Percentiles rank a stretch among this genome's conserved stretches.
Conservation (phyloP, 2,797 vertebrate species). For the Pipistrellus kuhlii region DNA sequence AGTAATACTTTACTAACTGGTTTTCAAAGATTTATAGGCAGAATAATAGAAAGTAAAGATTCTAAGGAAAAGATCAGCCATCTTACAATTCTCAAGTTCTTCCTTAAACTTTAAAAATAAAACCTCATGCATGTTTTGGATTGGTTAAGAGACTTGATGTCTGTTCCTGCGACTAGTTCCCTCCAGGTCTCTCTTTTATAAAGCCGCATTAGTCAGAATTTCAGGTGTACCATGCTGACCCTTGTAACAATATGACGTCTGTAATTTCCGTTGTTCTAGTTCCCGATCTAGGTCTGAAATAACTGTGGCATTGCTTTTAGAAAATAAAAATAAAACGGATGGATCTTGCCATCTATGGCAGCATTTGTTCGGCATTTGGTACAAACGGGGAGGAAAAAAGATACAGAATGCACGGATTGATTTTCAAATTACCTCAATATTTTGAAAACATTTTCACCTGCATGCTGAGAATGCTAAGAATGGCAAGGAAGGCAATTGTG, state of each 20-base stretch:
- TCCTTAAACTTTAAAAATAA: constrained; percentile 80
- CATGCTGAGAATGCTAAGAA: constrained; percentile 92
- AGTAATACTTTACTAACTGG: constrained; percentile 74
- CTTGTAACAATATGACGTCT: constrained; percentile 73
- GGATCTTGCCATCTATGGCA: constrained; percentile 85
- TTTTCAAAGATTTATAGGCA: constrained; percentile 69
- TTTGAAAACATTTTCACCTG: constrained; percentile 99
- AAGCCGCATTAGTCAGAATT: constrained; percentile 19
- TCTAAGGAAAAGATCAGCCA: constrained; percentile 68
- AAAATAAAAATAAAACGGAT: constrained; percentile 80
- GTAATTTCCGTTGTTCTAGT: constrained; percentile 67
- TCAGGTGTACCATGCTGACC: constrained; percentile 69
- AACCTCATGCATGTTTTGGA: constrained; percentile 74
- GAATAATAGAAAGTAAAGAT: constrained; percentile 77
- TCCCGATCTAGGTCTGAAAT: constrained; percentile 69
- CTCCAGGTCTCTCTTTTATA: constrained; percentile 62
- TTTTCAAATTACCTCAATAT: constrained; percentile 94
- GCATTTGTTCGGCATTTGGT: constrained; percentile 84
- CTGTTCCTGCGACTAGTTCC: constrained; percentile 61
- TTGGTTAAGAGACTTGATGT: constrained; percentile 66
- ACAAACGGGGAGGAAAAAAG: constrained; percentile 85
- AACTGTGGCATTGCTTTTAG: constrained; percentile 50
- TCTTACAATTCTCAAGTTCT: background rate
- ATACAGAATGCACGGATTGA: constrained; percentile 89
- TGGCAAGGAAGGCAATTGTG: constrained; percentile 93